Percentiles rank a stretch among this genome's conserved stretches.
Evolutionary conservation across 2,888 invertebrate genomes (phyloP).

Genomic region (Stenurella melanura): DNA sequence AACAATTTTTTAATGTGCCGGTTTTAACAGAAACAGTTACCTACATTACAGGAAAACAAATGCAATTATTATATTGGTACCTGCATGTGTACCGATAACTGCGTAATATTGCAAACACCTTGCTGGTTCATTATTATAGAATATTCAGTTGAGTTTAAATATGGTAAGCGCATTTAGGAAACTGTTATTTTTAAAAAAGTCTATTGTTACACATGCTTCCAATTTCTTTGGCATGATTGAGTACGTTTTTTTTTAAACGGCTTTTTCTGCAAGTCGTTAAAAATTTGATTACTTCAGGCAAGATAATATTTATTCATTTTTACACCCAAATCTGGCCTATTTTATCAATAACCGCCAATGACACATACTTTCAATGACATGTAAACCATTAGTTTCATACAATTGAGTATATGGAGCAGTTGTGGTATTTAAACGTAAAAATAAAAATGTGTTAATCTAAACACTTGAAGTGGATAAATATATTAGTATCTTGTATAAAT

Average conservation of each 20-base stretch:
- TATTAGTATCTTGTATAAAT: too few species aligned
- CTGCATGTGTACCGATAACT: not conserved
- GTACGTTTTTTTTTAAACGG: not conserved
- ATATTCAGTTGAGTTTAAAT: too few species aligned
- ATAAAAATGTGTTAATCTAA: too few species aligned
- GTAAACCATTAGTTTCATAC: not conserved
- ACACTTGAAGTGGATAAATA: too few species aligned
- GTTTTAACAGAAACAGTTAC: not conserved
- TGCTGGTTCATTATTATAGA: too few species aligned
- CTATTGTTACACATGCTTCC: not conserved
- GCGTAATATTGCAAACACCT: not conserved
- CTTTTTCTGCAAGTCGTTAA: not conserved
- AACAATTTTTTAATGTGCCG: not conserved
- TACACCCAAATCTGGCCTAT: not conserved
- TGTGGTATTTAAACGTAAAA: not conserved
- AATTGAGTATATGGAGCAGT: not conserved
- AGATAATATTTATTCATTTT: not conserved
- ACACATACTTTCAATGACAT: constrained; percentile 12
- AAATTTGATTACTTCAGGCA: not conserved
- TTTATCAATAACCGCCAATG: not conserved
- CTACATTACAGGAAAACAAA: too few species aligned
- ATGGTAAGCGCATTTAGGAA: too few species aligned
- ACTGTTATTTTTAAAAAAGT: not conserved
- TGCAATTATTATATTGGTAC: not conserved
- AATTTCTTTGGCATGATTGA: not conserved